phyloP scores from a whole-genome alignment of 2,888 invertebrate genomes.

The Autographa gamma region DNA sequence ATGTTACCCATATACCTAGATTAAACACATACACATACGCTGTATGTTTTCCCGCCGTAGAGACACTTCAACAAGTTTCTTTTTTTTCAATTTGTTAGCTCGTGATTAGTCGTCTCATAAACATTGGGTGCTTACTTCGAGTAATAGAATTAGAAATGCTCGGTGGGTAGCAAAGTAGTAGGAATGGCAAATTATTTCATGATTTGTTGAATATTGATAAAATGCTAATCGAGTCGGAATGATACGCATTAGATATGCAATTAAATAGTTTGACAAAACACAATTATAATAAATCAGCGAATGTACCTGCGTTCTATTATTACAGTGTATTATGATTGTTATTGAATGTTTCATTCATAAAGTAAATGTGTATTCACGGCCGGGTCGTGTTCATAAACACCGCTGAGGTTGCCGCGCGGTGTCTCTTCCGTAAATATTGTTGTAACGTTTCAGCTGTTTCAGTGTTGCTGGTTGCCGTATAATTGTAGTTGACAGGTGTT shows the following conservation, averaged over 20 bases:
- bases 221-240: constrained; percentile 27
- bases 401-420: background rate
- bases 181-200: constrained; percentile 14
- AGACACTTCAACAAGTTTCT: constrained; percentile 5
- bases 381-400: background rate
- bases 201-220: constrained; percentile 38
- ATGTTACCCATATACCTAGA: background rate
- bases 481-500: background rate
- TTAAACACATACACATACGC: constrained; percentile 14
- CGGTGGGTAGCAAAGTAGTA: background rate
- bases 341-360: background rate
- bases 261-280: constrained; percentile 22
- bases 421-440: background rate
- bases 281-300: background rate
- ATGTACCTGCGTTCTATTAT: background rate
- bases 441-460: constrained; percentile 3
- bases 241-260: constrained; percentile 5
- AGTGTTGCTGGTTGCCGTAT: background rate
- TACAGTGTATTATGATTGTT: background rate
- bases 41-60: constrained; percentile 3
- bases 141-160: constrained; percentile 13
- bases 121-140: constrained; percentile 32
- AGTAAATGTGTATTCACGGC: background rate
- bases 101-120: constrained; percentile 16
- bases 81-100: constrained; percentile 11